These are phyloP conservation scores for Manis pentadactyla DNA, from an alignment of 2,797 vertebrate species.

Conservation along the genomic window DNA sequence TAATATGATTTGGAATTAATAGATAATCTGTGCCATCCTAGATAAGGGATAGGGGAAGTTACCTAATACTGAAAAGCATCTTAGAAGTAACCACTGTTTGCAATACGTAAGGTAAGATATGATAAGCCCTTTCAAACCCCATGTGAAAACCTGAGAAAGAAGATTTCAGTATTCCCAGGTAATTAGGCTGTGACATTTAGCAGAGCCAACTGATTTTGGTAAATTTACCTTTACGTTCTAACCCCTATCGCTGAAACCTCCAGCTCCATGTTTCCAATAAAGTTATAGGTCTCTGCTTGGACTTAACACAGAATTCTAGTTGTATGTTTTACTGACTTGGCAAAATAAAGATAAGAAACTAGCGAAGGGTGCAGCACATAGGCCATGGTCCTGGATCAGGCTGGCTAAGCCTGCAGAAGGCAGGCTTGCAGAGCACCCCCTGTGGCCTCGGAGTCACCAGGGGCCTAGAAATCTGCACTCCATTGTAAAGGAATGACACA, in stretches of 20 bases:
- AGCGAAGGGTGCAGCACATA: neutral
- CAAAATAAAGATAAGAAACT: neutral
- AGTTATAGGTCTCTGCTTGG: neutral
- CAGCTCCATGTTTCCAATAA: neutral
- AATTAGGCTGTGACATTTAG: neutral
- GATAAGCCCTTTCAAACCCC: neutral
- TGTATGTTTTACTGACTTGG: neutral
- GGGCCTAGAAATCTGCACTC: neutral
- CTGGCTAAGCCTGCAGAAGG: neutral
- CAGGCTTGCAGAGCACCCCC: neutral
- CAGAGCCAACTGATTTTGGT: neutral
- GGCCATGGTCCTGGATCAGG: too few species aligned
- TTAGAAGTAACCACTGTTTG: neutral
- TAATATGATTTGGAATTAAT: neutral
- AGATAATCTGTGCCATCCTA: neutral
- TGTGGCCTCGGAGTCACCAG: accelerated
- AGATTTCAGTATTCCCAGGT: neutral
- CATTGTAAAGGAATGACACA: neutral
- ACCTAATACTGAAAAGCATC: neutral
- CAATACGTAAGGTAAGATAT: neutral
- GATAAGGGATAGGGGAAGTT: neutral
- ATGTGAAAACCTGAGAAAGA: neutral
- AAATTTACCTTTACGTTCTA: neutral
- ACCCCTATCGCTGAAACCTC: neutral
- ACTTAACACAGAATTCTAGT: neutral